These are phyloP conservation scores for Poeciliopsis gracilis DNA, from an alignment of 2,797 vertebrate species.

Conservation along the genomic window DNA sequence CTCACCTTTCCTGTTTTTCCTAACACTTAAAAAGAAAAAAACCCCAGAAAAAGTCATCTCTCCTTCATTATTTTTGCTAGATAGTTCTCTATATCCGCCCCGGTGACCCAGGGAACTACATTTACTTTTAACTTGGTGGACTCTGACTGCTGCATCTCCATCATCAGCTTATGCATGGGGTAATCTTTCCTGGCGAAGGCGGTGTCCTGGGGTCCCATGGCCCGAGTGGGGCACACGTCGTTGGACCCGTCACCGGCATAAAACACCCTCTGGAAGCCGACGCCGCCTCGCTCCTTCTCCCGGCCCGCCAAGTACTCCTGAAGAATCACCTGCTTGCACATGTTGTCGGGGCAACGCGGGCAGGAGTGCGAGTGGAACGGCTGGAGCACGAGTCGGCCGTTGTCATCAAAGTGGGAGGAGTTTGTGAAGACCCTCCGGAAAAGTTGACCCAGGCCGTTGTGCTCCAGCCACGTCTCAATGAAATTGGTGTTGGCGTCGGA, in stretches of 20 bases:
- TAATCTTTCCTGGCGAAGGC: conserved; percentile 89
- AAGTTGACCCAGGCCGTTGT: conserved; percentile 75
- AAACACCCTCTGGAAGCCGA: conserved; percentile 86
- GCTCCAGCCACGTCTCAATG: conserved; percentile 85
- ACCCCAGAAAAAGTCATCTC: conserved; percentile 50
- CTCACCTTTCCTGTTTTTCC: background rate
- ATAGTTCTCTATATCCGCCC: conserved; percentile 80
- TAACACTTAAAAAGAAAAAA: background rate
- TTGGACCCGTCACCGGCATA: conserved; percentile 94
- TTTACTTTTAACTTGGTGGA: conserved; percentile 78
- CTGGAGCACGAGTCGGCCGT: conserved; percentile 82
- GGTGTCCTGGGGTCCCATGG: conserved; percentile 82
- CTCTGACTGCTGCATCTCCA: conserved; percentile 79
- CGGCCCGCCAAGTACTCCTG: conserved; percentile 83
- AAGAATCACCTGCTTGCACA: conserved; percentile 93
- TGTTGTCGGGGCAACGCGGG: conserved; percentile 88
- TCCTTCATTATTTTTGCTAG: conserved; percentile 85
- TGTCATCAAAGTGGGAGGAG: conserved; percentile 81
- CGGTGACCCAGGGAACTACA: conserved; percentile 88
- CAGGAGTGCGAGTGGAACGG: conserved; percentile 92
- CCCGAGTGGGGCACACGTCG: conserved; percentile 87
- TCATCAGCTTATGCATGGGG: conserved; percentile 88
- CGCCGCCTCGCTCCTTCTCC: conserved; percentile 79
- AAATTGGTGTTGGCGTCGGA: conserved; percentile 93
- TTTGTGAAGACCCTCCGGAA: conserved; percentile 92